A percentile compares a stretch with the other conserved stretches of the same genome.
phyloP scores from a whole-genome alignment of 2,888 invertebrate genomes.

The Xanthorhoe spadicearia region DNA sequence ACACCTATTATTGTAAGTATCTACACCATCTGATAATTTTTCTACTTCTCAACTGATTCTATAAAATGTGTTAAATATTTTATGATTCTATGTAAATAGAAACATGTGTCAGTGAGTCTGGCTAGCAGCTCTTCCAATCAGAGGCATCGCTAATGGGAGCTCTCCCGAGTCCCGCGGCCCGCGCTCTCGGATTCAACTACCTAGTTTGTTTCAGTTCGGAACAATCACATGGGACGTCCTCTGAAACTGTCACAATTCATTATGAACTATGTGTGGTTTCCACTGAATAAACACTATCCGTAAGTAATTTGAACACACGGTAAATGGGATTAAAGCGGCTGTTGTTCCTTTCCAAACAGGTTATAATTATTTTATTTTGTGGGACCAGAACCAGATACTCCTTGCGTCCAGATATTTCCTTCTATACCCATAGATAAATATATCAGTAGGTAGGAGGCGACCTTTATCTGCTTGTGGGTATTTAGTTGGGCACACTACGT shows the following conservation, averaged over 20 bases:
- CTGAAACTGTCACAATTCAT: slow-evolving; percentile 18
- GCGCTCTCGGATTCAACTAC: not conserved
- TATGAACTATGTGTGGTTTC: slow-evolving; percentile 15
- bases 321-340: slow-evolving; percentile 6
- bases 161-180: slow-evolving; percentile 1
- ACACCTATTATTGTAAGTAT: not conserved
- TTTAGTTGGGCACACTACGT: not conserved
- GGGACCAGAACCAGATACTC: not conserved
- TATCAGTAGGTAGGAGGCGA: not conserved
- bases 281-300: slow-evolving; percentile 13
- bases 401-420: not conserved
- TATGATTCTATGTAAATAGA: not conserved
- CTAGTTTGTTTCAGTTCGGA: slow-evolving; percentile 9
- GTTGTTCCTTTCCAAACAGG: not conserved
- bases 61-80: not conserved
- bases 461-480: not conserved
- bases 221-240: slow-evolving; percentile 1
- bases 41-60: not conserved
- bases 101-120: not conserved
- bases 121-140: not conserved
- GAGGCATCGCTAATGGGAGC: not conserved
- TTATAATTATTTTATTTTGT: not conserved
- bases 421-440: too few species aligned
- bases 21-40: not conserved
- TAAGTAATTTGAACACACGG: slow-evolving; percentile 21